Conservation (phyloP, 1,140 invertebrate species). For the Aphis craccivora region DNA sequence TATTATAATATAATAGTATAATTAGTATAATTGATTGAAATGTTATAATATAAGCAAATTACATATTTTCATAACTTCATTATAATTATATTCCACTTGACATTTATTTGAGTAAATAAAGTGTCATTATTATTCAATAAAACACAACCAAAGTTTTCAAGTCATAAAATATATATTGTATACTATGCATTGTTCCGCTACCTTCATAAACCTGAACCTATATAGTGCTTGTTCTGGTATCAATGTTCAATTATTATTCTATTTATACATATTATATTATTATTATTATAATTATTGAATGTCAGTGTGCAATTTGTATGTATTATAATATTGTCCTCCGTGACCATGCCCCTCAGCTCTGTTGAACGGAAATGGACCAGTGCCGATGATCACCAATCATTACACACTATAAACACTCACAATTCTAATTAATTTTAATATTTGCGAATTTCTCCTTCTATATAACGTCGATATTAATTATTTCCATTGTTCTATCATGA, state of each 20-base stretch:
- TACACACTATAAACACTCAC: not conserved
- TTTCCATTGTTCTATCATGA: not conserved
- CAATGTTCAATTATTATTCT: not conserved
- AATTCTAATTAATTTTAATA: not conserved
- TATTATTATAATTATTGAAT: not conserved
- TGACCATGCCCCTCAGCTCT: not conserved
- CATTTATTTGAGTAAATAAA: not conserved
- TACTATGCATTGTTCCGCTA: not conserved
- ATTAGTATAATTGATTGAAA: not conserved
- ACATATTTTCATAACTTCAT: not conserved
- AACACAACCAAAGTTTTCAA: not conserved
- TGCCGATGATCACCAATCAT: not conserved
- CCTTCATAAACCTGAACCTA: not conserved
- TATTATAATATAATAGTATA: too few relatives aligned
- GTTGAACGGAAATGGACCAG: not conserved
- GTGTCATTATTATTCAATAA: not conserved
- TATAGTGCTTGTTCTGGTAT: not conserved
- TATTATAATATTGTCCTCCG: not conserved
- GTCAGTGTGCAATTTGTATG: not conserved
- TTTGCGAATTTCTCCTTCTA: not conserved
- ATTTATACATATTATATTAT: not conserved
- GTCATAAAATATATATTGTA: not conserved
- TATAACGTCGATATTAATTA: not conserved
- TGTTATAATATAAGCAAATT: not conserved
- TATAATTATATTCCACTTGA: not conserved